Evolutionary conservation across 2,113 vertebrate genomes (phyloP).

Genomic region (Heterochromis multidens): DNA sequence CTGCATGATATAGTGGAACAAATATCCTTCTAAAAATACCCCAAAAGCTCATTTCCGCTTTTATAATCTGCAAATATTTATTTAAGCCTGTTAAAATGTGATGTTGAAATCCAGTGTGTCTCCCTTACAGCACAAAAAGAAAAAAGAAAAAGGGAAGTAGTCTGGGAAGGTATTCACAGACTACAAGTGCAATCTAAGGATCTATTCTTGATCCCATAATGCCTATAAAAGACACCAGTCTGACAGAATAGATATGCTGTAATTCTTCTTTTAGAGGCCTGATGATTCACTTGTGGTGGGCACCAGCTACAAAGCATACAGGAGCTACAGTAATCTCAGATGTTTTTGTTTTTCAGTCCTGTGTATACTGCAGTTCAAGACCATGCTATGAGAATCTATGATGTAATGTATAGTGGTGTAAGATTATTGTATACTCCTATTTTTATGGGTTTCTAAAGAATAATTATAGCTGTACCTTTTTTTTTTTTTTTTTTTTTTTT

Average conservation of each 20-base stretch:
- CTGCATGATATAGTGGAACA: not conserved
- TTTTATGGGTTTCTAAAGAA: not conserved
- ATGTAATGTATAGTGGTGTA: not conserved
- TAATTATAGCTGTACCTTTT: not conserved
- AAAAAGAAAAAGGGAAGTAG: too few relatives aligned
- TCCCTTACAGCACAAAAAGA: not conserved
- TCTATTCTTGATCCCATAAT: not conserved
- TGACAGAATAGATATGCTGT: not conserved
- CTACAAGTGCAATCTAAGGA: not conserved
- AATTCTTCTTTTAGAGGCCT: not conserved
- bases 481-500: too few relatives aligned
- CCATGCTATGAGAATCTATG: not conserved
- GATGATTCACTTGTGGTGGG: not conserved
- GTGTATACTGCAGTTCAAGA: too few relatives aligned
- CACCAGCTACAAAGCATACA: not conserved
- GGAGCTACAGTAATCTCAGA: not conserved
- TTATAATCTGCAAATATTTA: constrained; percentile 35
- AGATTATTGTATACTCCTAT: not conserved
- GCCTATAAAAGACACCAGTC: not conserved
- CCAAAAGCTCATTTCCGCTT: constrained; percentile 23
- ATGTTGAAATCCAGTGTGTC: not conserved
- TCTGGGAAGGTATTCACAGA: not conserved
- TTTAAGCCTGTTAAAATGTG: not conserved
- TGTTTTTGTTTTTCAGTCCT: not conserved
- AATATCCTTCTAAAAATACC: constrained; percentile 18